Evolutionary conservation across 2,113 vertebrate species (phyloP).

Genomic region (Bubo blakistoni): DNA sequence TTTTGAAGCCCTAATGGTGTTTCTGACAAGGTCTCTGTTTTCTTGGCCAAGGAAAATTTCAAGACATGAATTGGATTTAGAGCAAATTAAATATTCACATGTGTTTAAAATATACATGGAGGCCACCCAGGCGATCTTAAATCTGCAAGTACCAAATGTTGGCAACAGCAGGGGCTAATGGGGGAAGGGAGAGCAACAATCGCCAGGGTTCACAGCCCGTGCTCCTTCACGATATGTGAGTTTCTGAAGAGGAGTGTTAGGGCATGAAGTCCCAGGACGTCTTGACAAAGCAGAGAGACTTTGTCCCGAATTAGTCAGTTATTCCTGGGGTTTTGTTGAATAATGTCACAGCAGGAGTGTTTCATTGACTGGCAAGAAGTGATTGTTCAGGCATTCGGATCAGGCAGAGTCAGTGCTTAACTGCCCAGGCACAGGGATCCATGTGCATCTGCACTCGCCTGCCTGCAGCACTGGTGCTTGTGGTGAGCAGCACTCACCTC

Average conservation of each 20-base stretch:
- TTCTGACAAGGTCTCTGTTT: not conserved
- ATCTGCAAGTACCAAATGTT: not conserved
- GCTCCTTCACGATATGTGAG: not conserved
- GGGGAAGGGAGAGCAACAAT: not conserved
- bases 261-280: not conserved
- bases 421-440: not conserved
- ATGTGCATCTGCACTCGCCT: fast-evolving
- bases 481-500: not conserved
- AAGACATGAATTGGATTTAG: not conserved
- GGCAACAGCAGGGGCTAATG: not conserved
- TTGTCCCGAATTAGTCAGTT: not conserved
- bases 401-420: not conserved
- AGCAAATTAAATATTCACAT: not conserved
- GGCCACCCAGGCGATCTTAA: not conserved
- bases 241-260: not conserved
- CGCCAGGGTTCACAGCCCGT: not conserved
- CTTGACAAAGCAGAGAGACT: not conserved
- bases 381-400: not conserved
- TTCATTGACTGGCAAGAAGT: not conserved
- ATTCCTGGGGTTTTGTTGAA: not conserved
- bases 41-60: not conserved
- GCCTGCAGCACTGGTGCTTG: not conserved
- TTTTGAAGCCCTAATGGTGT: not conserved
- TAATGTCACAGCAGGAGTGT: not conserved
- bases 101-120: not conserved